Base-by-base conservation (phyloP, 2,888 invertebrate species). In the Hydropsyche betteni region DNA sequence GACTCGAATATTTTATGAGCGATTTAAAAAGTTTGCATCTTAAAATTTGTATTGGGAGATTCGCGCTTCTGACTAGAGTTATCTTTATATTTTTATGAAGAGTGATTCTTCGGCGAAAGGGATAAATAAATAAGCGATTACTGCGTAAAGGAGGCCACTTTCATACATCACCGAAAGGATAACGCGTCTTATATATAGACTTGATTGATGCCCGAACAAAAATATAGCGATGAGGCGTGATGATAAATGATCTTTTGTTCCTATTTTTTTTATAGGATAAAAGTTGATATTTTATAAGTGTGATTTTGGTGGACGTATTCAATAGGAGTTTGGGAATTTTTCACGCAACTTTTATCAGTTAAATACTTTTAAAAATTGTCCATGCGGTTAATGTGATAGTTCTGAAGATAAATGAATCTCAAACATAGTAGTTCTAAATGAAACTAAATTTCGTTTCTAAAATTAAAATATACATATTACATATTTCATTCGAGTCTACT, bases 161-260 rank as follows among this genome's bases (percentile, higher is more conserved):
- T 34, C 36, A 64, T 64, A 64, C 36, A 64, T 36, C 64, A 36
- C 44, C 12, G 55, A 55, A 55, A 55, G 14, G 14, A 14, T 24
- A 55, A 55, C 14, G 24, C 55, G 12, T 55, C 55, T 55, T 69
- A 16, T 50, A 50, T 69, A 24, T 50, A 24, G 16, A 34, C 44
- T 44, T 69, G 69, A 69, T 69, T 69, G 69, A 69, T 69, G 69
- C 10, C 24, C 6, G 51, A n/a, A 1, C 50, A 16, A 34, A 69
- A 69, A 44, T 51, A 51, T 69, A 38, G 69, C 44, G 51, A 69
- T 69, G 69, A 69, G 69, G 69, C 69, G 69, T 69, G 69, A 69
- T 69, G 69, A 69, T 69, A 69, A 69, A 69, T 69, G 33, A 34
- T 69, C n/a, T 51, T 50, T 44, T 50, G 6, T 64, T 64, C n/a